Conservation (phyloP, 2,113 vertebrate genomes). For the Typhlomys cinereus region DNA sequence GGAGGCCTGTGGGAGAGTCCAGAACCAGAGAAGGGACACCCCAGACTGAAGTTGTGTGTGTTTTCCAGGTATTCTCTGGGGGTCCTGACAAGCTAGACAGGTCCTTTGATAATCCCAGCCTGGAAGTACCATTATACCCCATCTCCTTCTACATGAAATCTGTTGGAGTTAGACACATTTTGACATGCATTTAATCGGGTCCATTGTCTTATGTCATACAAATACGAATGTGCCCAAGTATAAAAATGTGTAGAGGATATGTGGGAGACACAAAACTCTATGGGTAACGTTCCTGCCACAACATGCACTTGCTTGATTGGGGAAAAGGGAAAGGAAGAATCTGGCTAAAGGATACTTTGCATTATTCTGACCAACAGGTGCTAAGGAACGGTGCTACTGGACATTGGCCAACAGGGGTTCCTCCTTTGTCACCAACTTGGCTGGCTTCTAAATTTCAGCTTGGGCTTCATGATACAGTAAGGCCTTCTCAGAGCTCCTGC, state of each 20-base stretch:
- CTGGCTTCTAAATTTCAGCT: background rate
- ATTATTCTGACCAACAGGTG: background rate
- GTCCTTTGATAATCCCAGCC: background rate
- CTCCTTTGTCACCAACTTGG: background rate
- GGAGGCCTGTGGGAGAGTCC: background rate
- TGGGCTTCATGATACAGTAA: background rate
- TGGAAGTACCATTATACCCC: background rate
- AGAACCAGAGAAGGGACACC: background rate
- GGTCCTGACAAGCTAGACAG: rapidly evolving
- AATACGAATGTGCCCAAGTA: background rate
- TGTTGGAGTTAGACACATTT: background rate
- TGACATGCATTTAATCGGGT: background rate
- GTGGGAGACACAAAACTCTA: background rate
- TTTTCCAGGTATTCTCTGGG: background rate
- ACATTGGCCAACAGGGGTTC: background rate
- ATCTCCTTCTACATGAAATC: background rate
- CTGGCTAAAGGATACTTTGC: background rate
- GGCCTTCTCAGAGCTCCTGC: background rate
- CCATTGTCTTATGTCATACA: background rate
- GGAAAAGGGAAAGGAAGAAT: background rate
- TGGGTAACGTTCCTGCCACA: background rate
- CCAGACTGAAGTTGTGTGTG: background rate
- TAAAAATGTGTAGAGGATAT: background rate
- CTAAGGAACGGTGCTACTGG: background rate
- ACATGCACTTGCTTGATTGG: background rate